Evolutionary conservation across 2,113 vertebrate species (phyloP), one percentile per base, ranked within the genome.

Genomic region (Hoplias malabaricus): DNA sequence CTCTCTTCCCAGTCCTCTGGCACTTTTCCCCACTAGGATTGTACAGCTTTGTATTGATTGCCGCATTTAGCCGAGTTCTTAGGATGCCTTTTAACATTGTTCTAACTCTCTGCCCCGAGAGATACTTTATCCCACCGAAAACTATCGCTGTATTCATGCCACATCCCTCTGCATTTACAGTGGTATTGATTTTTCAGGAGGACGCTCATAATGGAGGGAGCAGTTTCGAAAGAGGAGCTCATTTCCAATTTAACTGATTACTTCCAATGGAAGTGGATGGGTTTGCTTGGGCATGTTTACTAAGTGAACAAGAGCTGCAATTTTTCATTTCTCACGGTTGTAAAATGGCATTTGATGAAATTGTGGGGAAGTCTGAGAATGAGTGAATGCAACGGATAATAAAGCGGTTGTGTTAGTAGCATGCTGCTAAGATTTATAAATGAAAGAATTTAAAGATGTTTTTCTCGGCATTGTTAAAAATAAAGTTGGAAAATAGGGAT

Each of bases 11-110:
- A 57, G 48, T 62, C n/a, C 81, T 71, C 66, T 33, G 62, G 53
- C 59, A 65, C 48, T 73, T 62, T 56, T 57, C 48, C 73, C 34
- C 73, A 65, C 66, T 75, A 68, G 73, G 61, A 16, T 56, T 69
- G 56, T 67, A 82, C 70, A 75, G 80, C 43, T 13, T 67, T 50
- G 40, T 83, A 86, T 86, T 65, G 82, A 84, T 86, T 83, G 73
- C 76, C 66, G 71, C 77, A 82, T 83, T 85, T 83, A 83, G 77
- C 75, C 34, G 63, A 82, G 73, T 82, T 82, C 79, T 85, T 68
- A 82, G 82, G 82, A 78, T 85, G 77, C 82, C 80, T 81, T 86
- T 86, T 84, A 82, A 84, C 83, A 74, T 77, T 78, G 70, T 82
- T 76, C 80, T 78, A 65, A 76, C 67, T 80, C 61, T 25, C 61